Evolutionary conservation across 2,888 invertebrate species (phyloP).

Genomic region (Lasioglossum oenotherae): DNA sequence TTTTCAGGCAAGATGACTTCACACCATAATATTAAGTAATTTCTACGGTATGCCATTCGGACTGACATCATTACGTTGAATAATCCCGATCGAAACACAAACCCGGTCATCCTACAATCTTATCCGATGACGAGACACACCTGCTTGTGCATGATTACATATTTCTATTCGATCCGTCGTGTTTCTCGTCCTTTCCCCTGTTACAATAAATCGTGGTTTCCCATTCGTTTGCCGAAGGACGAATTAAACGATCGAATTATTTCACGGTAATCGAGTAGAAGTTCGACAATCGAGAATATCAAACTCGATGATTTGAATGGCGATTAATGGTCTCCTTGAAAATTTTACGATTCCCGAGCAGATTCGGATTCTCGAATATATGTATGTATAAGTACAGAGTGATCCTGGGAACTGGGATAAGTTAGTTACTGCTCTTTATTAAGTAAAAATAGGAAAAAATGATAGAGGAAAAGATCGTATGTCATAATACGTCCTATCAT

Average conservation of each 20-base stretch:
- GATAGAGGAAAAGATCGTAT: no score
- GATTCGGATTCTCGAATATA: no score
- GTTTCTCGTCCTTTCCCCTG: slow-evolving; percentile 18
- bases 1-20: slow-evolving; percentile 70
- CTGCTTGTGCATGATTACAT: slow-evolving; percentile 22
- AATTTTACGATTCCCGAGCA: neutral
- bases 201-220: neutral
- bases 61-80: slow-evolving; percentile 58
- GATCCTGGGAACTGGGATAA: no score
- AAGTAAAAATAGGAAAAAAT: no score
- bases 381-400: no score
- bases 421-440: no score
- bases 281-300: neutral
- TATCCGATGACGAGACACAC: slow-evolving; percentile 38
- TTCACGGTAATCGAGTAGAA: neutral
- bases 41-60: slow-evolving; percentile 30
- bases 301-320: neutral
- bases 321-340: no score
- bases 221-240: neutral
- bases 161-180: slow-evolving; percentile 33
- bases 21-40: slow-evolving; percentile 63
- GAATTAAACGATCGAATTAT: neutral
- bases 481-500: no score
- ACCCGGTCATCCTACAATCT: slow-evolving; percentile 9
- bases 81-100: slow-evolving; percentile 18